A percentile compares a stretch with the other conserved stretches of the same genome.
These are phyloP conservation scores for Aplodontia rufa DNA, from an alignment of 2,113 vertebrate species.

Conservation along the genomic window DNA sequence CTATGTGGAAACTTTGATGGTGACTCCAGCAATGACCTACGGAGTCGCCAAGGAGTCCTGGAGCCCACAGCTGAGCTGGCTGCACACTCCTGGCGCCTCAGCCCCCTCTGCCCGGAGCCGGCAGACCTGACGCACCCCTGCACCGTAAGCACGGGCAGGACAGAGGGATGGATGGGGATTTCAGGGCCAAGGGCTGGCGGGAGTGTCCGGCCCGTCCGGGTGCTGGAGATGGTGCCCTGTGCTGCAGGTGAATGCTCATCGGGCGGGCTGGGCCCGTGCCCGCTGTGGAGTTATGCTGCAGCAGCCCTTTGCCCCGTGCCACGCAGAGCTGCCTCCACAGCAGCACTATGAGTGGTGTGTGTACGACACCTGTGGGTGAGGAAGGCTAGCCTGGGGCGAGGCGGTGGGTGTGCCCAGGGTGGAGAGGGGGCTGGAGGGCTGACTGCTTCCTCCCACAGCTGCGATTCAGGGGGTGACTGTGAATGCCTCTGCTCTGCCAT, in stretches of 20 bases:
- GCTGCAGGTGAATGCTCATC: slow-evolving; percentile 86
- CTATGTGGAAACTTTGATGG: slow-evolving; percentile 95
- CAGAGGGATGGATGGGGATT: no score
- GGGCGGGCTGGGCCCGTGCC: slow-evolving; percentile 88
- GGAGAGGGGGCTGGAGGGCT: accelerated
- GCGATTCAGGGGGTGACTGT: slow-evolving; percentile 92
- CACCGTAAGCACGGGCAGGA: slow-evolving; percentile 66
- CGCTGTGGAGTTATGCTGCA: slow-evolving; percentile 87
- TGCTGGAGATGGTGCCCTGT: not conserved
- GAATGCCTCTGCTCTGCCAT: slow-evolving; percentile 95
- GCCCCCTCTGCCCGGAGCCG: slow-evolving; percentile 90
- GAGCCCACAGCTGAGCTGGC: slow-evolving; percentile 91
- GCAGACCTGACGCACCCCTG: slow-evolving; percentile 90
- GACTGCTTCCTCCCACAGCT: slow-evolving; percentile 61
- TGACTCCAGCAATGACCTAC: slow-evolving; percentile 91
- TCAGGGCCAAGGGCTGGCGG: not conserved
- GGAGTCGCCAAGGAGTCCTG: slow-evolving; percentile 89
- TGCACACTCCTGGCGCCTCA: slow-evolving; percentile 95
- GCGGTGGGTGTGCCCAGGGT: accelerated
- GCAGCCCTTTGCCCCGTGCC: slow-evolving; percentile 87
- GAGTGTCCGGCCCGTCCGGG: accelerated
- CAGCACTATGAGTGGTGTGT: slow-evolving; percentile 93
- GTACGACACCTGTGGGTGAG: slow-evolving; percentile 94
- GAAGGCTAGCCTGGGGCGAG: accelerated
- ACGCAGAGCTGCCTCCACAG: slow-evolving; percentile 88